Evolutionary conservation across 2,888 invertebrate species (phyloP).

Genomic region (Phania funesta): DNA sequence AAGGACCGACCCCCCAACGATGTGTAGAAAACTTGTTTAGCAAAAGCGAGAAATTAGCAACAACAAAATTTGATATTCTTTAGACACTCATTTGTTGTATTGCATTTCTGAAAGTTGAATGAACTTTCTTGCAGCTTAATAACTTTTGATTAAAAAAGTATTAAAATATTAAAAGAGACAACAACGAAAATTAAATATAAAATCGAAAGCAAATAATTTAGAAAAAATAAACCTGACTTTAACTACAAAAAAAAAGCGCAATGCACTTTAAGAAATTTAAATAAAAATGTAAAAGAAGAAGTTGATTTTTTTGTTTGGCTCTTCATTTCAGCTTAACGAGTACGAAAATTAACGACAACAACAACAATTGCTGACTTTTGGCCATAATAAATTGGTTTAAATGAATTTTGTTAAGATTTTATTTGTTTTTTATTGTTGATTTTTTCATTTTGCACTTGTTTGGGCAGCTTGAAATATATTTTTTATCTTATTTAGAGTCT

Average conservation of each 20-base stretch:
- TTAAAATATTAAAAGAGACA: neutral
- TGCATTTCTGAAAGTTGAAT: slow-evolving; percentile 5
- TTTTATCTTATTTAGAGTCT: slow-evolving; percentile 10
- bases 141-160: neutral
- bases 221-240: slow-evolving; percentile 3
- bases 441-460: slow-evolving; percentile 49
- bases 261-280: slow-evolving; percentile 17
- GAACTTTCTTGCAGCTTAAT: slow-evolving; percentile 16
- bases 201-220: slow-evolving; percentile 21
- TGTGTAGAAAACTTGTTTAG: no score
- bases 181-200: neutral
- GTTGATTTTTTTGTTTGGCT: slow-evolving; percentile 14
- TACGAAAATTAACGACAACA: slow-evolving; percentile 7
- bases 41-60: no score
- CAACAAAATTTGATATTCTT: no score
- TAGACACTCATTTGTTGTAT: neutral
- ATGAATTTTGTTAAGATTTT: neutral
- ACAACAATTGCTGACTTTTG: slow-evolving; percentile 12
- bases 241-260: slow-evolving; percentile 13
- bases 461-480: slow-evolving; percentile 45
- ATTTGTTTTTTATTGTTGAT: slow-evolving; percentile 16
- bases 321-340: slow-evolving; percentile 5
- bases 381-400: slow-evolving; percentile 1
- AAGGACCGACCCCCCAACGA: no score
- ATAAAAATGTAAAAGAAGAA: neutral